A percentile compares a stretch with the other conserved stretches of the same genome.
Evolutionary conservation across 2,888 invertebrate genomes (phyloP).

Genomic region (Thymelicus acteon): DNA sequence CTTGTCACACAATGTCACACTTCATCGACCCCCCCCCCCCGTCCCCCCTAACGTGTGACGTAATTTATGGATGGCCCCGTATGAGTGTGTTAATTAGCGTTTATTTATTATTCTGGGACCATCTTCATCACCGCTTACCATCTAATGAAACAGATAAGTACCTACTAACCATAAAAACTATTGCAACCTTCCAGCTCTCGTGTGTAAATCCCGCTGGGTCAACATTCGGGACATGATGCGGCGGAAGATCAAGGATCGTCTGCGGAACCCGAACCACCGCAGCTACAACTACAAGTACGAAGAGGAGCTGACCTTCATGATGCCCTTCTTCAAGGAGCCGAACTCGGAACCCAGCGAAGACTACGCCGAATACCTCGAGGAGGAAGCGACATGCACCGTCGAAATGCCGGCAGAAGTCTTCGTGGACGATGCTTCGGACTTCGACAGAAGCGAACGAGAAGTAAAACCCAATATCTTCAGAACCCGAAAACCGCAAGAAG

Average conservation of each 20-base stretch:
- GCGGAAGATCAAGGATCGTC: slow-evolving; percentile 61
- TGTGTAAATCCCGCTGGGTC: slow-evolving; percentile 73
- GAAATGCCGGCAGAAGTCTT: slow-evolving; percentile 59
- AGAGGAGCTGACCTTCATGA: slow-evolving; percentile 66
- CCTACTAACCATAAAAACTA: background rate
- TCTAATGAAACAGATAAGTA: too few relatives aligned
- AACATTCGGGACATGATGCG: slow-evolving; percentile 78
- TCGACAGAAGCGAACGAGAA: slow-evolving; percentile 45
- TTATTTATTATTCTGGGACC: too few relatives aligned
- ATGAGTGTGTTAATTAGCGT: too few relatives aligned
- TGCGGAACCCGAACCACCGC: slow-evolving; percentile 57
- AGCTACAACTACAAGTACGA: slow-evolving; percentile 73
- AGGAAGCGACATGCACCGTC: slow-evolving; percentile 52
- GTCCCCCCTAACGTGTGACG: too few relatives aligned
- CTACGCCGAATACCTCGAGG: slow-evolving; percentile 58
- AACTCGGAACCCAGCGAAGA: slow-evolving; percentile 50
- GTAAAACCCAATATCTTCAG: slow-evolving; percentile 49
- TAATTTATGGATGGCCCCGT: too few relatives aligned
- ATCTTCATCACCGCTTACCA: too few relatives aligned
- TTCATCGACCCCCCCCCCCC: too few relatives aligned
- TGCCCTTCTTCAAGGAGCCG: slow-evolving; percentile 65
- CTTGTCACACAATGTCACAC: too few relatives aligned
- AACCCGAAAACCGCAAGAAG: slow-evolving; percentile 48
- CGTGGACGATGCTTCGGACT: slow-evolving; percentile 51
- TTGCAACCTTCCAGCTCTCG: slow-evolving; percentile 54